These are phyloP conservation scores for Periplaneta americana DNA, from an alignment of 1,140 invertebrate species.

Conservation along the genomic window DNA sequence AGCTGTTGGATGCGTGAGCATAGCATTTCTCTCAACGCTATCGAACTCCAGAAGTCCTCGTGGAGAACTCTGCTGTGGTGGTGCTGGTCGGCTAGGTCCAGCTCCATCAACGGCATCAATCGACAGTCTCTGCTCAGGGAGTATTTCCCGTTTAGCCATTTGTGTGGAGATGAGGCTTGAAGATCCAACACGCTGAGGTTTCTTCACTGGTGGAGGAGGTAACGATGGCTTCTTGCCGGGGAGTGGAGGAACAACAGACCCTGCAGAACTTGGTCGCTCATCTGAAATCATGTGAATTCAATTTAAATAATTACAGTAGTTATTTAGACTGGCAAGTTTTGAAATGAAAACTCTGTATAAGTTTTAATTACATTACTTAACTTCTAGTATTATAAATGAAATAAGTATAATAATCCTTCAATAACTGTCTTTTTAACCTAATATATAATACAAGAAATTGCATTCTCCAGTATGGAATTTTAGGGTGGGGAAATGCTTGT, in stretches of 20 bases:
- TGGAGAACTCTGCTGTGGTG: neutral
- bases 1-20: conserved; percentile 57
- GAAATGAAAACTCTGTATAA: too few species aligned
- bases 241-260: neutral
- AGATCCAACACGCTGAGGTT: conserved; percentile 1
- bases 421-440: too few species aligned
- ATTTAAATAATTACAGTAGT: too few species aligned
- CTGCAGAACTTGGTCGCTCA: neutral
- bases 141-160: neutral
- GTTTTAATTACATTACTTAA: too few species aligned
- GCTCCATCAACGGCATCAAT: neutral
- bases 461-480: too few species aligned
- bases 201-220: conserved; percentile 11
- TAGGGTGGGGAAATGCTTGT: too few species aligned
- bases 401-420: too few species aligned
- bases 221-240: conserved; percentile 9
- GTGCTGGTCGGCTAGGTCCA: conserved; percentile 1
- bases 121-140: neutral
- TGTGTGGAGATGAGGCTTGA: neutral
- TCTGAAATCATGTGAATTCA: neutral
- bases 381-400: too few species aligned
- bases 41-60: conserved; percentile 43
- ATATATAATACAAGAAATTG: too few species aligned
- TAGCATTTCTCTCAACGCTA: conserved; percentile 47
- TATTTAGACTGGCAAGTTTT: too few species aligned